phyloP scores from a whole-genome alignment of 1,140 invertebrate species.

The Heterodera carotae region DNA sequence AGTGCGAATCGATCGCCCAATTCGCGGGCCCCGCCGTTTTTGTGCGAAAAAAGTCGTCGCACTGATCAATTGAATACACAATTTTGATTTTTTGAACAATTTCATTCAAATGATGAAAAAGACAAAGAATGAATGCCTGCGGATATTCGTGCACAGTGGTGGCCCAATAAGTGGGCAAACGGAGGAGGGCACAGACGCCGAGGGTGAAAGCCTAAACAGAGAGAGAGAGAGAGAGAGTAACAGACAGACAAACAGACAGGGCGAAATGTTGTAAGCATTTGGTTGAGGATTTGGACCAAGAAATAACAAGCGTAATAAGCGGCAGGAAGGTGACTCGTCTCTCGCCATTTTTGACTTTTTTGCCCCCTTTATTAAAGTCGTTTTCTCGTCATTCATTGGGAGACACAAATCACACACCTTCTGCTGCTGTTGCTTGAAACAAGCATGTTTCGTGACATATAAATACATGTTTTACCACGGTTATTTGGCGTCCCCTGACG shows the following conservation, averaged over 20 bases:
- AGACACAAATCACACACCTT: no score
- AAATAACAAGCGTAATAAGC: no score
- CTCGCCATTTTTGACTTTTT: no score
- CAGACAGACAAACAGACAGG: not conserved
- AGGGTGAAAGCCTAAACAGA: conserved; percentile 27
- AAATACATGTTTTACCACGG: conserved; percentile 30
- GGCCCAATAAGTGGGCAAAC: conserved; percentile 43
- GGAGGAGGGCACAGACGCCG: conserved; percentile 31
- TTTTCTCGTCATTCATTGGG: no score
- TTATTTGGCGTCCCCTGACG: conserved; percentile 38
- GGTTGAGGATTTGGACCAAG: no score
- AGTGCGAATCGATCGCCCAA: conserved; percentile 38
- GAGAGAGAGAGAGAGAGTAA: no score
- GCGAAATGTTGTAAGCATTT: no score
- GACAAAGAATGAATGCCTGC: no score
- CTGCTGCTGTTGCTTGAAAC: no score
- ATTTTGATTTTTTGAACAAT: not conserved
- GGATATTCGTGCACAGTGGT: conserved; percentile 45
- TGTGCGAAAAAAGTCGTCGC: conserved; percentile 45
- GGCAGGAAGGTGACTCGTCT: no score
- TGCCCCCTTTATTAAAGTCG: no score
- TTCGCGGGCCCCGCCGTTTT: conserved; percentile 38
- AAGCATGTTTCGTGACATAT: no score
- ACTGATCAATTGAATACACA: conserved; percentile 10
- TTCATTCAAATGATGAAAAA: not conserved